Evolutionary conservation across 2,797 vertebrate species (phyloP).

Genomic region (Onychomys leucogaster): DNA sequence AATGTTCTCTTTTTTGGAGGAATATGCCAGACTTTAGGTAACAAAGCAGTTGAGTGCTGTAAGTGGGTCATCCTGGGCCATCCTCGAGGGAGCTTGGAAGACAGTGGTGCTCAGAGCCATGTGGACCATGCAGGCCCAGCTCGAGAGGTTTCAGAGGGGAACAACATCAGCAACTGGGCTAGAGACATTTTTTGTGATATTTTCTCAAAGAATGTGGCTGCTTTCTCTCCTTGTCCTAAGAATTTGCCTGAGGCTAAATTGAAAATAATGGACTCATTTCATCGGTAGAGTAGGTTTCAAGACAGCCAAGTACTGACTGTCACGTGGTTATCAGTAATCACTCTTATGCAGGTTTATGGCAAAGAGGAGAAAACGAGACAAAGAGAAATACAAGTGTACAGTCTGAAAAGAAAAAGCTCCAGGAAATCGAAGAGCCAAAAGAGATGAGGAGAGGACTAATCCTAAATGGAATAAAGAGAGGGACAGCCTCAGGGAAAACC

Average conservation of each 20-base stretch:
- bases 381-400: not conserved
- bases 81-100: not conserved
- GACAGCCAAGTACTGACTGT: not conserved
- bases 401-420: not conserved
- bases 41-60: not conserved
- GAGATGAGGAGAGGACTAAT: not conserved
- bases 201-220: not conserved
- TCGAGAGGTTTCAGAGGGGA: not conserved
- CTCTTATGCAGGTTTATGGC: not conserved
- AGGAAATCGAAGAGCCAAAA: not conserved
- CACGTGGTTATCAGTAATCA: not conserved
- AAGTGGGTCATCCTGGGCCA: not conserved
- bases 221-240: not conserved
- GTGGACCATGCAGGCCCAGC: not conserved
- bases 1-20: not conserved
- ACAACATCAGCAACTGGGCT: not conserved
- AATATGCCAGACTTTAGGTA: not conserved
- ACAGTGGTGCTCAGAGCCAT: not conserved
- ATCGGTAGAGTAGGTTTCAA: not conserved
- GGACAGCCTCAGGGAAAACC: not conserved
- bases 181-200: not conserved
- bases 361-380: not conserved
- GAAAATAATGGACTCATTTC: not conserved
- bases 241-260: not conserved
- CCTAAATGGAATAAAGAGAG: not conserved